Evolutionary conservation across 2,888 invertebrate genomes (phyloP).

Genomic region (Diplolepis rosae): DNA sequence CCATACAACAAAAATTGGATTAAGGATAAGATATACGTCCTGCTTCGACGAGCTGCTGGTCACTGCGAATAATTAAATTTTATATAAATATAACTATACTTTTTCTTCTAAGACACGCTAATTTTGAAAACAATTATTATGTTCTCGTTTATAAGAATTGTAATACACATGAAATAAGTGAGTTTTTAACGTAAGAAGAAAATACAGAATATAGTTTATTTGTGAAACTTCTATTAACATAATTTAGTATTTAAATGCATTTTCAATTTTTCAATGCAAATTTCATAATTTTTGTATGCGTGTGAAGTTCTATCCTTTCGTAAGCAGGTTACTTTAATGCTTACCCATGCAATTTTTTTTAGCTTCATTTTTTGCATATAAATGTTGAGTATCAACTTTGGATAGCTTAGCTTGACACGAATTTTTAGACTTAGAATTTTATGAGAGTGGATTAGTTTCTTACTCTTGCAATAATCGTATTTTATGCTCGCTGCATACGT

Average conservation of each 20-base stretch:
- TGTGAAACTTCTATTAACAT: not conserved
- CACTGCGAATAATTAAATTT: slow-evolving; percentile 21
- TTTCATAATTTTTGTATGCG: not conserved
- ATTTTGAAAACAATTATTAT: not conserved
- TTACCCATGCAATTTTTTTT: no score
- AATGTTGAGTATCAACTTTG: no score
- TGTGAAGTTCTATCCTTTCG: no score
- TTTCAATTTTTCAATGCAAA: not conserved
- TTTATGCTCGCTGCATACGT: no score
- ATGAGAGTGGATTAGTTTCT: no score
- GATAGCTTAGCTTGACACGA: no score
- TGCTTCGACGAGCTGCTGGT: slow-evolving; percentile 92
- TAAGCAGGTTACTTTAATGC: no score
- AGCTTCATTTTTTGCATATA: no score
- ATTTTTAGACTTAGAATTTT: no score
- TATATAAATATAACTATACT: not conserved
- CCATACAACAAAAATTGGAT: slow-evolving; percentile 99
- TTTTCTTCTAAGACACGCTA: not conserved
- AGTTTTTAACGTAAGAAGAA: not conserved
- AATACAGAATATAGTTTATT: not conserved
- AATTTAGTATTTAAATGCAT: not conserved
- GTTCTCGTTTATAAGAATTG: not conserved
- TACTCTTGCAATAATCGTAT: no score
- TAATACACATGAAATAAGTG: not conserved
- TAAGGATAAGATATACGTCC: slow-evolving; percentile 97